Base-by-base conservation (phyloP, 2,888 invertebrate species). In the Platycheirus rosarum region DNA sequence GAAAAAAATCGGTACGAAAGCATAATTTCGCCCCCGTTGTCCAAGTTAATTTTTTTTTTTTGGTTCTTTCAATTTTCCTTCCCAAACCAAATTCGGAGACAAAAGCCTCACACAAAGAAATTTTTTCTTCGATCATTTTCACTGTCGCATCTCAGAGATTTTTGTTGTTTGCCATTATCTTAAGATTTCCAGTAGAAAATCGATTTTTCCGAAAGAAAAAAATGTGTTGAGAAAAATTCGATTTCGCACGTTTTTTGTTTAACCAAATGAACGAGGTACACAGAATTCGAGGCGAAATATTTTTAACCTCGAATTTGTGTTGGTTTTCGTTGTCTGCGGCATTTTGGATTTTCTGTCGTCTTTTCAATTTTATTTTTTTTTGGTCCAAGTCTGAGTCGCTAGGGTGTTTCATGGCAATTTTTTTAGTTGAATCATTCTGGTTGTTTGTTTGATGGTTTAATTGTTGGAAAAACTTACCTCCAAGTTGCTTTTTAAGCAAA, bases 401-500 rank as follows among this genome's bases (percentile, higher is more conserved):
- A 13, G 40, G 29, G 16, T 18, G 18, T 71, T 71, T 51, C 44
- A 51, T 11, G 14, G 32, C 18, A 40, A 29, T n/a, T 53, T 20
- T 26, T 9, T 23, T 40, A 1, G 42, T 60, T 42, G 29, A 29
- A 14, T 57, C 40, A 55, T 8, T 51, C 1, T 5, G 5, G 9
- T 14, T 40, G 23, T 37, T 6, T 8, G 44, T 29, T 29, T 40
- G 0, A 11, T 35, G 9, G n/a, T 13, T 2, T 6, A 5, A 29
- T 44, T 44, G 3, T 44, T 44, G 1, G 13, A 35, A 40, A 51
- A 82, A 92, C 93, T 92, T 93, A 97, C 97, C 97, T 94, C 97
- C 96, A 93, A 97, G 93, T 93, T 97, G 97, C 94, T 97, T 97
- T 93, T 96, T 95, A 92, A 97, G 93, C 93, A 97, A 93, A 92